A percentile compares a stretch with the other conserved stretches of the same genome.
Evolutionary conservation across 2,113 vertebrate genomes (phyloP).

Genomic region (Dipodomys merriami): DNA sequence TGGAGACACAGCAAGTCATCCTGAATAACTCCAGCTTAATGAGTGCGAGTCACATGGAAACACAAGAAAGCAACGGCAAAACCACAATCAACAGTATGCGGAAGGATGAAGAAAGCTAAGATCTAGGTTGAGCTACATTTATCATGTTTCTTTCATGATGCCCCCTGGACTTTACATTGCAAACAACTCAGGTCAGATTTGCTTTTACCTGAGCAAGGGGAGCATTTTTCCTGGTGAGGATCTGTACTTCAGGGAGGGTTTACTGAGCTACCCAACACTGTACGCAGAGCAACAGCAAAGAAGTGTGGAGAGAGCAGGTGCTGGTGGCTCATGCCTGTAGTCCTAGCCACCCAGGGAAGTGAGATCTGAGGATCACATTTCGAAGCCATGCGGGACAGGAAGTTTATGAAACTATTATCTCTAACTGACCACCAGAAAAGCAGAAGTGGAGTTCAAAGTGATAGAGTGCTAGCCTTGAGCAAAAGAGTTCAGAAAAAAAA

Average conservation of each 20-base stretch:
- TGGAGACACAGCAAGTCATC: neutral
- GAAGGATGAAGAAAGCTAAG: conserved; percentile 18
- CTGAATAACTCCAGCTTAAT: neutral
- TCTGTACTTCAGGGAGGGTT: neutral
- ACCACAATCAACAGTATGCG: neutral
- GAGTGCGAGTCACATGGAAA: neutral
- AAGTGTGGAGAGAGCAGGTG: neutral
- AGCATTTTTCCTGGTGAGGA: conserved; percentile 17
- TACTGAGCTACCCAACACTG: neutral
- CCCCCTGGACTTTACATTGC: neutral
- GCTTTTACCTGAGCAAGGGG: neutral
- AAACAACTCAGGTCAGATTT: neutral
- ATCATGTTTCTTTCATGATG: neutral
- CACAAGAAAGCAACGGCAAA: neutral
- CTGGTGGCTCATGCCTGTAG: too few relatives aligned
- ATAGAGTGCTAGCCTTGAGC: too few relatives aligned
- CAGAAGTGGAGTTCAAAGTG: too few relatives aligned
- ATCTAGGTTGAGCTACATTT: neutral
- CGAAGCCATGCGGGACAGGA: too few relatives aligned
- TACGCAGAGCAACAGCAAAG: conserved; percentile 2
- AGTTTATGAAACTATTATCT: too few relatives aligned
- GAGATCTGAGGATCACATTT: too few relatives aligned
- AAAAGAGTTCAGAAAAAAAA: too few relatives aligned
- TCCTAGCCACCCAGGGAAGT: too few relatives aligned
- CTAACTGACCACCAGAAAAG: too few relatives aligned